A percentile compares a stretch with the other conserved stretches of the same genome.
phyloP scores from a whole-genome alignment of 2,888 invertebrate species.

The Drosophila engyochracea region DNA sequence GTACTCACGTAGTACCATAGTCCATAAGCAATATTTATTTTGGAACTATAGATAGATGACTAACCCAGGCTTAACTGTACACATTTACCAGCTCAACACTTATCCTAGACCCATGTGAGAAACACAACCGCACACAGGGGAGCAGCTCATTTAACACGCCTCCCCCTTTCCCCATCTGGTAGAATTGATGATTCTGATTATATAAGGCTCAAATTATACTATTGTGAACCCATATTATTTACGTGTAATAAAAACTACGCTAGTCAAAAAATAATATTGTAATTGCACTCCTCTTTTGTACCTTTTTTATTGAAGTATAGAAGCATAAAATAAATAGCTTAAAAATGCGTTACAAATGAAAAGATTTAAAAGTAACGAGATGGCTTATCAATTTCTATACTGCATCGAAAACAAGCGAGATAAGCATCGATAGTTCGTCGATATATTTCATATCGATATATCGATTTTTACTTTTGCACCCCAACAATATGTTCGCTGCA shows the following conservation, averaged over 20 bases:
- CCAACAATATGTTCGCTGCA: not conserved
- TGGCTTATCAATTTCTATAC: not conserved
- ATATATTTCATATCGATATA: not conserved
- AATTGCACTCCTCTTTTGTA: not conserved
- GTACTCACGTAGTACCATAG: constrained; percentile 55
- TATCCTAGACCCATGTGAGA: constrained; percentile 11
- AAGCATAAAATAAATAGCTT: not conserved
- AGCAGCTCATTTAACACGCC: constrained; percentile 23
- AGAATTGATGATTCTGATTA: constrained; percentile 37
- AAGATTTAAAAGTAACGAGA: not conserved
- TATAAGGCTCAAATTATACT: constrained; percentile 72
- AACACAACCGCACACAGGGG: constrained; percentile 12
- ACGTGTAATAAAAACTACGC: constrained; percentile 72
- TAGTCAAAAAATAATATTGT: constrained; percentile 61
- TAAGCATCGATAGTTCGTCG: constrained; percentile 7
- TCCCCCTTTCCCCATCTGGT: constrained; percentile 10
- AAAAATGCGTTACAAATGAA: not conserved
- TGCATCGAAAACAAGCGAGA: not conserved
- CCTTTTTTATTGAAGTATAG: not conserved
- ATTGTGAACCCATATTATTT: constrained; percentile 66
- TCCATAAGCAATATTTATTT: constrained; percentile 74
- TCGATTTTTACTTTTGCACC: constrained; percentile 3
- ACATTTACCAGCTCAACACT: constrained; percentile 27
- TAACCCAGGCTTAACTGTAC: constrained; percentile 57
- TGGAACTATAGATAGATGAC: constrained; percentile 60